Percentiles rank a stretch among this genome's conserved stretches.
phyloP scores from a whole-genome alignment of 2,797 vertebrate genomes.

The Salmo trutta region DNA sequence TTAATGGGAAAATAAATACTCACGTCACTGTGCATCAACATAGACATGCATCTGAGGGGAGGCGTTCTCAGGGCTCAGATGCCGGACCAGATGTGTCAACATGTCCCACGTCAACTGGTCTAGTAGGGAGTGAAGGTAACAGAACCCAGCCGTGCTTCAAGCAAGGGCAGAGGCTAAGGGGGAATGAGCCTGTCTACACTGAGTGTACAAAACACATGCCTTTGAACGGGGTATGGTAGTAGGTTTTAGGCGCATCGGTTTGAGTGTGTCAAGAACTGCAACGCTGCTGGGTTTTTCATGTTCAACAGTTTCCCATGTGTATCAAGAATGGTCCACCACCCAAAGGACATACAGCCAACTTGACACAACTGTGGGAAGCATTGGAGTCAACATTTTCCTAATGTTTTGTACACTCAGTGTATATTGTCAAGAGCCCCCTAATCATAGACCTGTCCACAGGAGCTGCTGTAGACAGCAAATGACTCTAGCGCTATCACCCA shows the following conservation, averaged over 20 bases:
- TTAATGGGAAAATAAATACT: background rate
- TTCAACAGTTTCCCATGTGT: too few species aligned
- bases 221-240: too few species aligned
- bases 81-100: background rate
- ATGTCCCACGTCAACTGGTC: background rate
- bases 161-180: background rate
- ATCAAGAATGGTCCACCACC: too few species aligned
- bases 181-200: background rate
- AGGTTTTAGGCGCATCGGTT: too few species aligned
- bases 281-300: too few species aligned
- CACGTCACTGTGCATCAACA: background rate
- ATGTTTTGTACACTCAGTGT: too few species aligned
- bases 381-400: too few species aligned
- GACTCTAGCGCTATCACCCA: background rate
- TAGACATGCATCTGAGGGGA: background rate
- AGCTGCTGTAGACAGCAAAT: background rate
- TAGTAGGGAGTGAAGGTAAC: conserved; percentile 3
- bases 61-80: background rate
- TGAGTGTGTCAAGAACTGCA: too few species aligned
- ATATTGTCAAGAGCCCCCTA: too few species aligned
- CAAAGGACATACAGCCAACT: too few species aligned
- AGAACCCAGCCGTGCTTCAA: background rate
- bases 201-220: too few species aligned
- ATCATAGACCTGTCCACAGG: background rate
- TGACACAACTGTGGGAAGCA: too few species aligned